phyloP scores from a whole-genome alignment of 2,797 vertebrate species.

The Oreochromis mossambicus region DNA sequence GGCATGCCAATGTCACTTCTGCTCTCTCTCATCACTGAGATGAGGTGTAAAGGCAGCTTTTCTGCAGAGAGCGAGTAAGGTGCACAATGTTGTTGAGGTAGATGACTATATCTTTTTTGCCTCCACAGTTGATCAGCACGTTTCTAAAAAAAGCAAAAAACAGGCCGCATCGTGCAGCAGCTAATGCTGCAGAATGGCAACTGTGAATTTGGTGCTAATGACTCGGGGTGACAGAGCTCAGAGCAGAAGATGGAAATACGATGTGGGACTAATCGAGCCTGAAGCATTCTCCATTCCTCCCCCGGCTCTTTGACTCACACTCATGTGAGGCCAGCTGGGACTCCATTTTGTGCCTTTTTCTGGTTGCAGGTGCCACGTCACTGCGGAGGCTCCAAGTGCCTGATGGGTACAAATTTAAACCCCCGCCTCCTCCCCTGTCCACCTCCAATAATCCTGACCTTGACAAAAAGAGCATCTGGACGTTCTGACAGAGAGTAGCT shows the following conservation, averaged over 20 bases:
- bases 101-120: neutral
- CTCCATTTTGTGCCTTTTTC: constrained; percentile 63
- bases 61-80: neutral
- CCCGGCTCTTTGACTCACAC: constrained; percentile 40
- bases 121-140: neutral
- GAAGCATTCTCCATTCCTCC: constrained; percentile 47
- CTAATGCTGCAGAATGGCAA: constrained; percentile 48
- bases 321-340: constrained; percentile 56
- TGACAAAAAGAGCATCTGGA: constrained; percentile 67
- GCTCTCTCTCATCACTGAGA: neutral
- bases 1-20: constrained; percentile 36
- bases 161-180: neutral
- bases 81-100: neutral
- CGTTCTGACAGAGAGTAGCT: constrained; percentile 24
- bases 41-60: neutral
- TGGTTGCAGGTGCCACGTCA: constrained; percentile 63
- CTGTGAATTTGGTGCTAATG: constrained; percentile 57
- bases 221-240: constrained; percentile 45
- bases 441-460: constrained; percentile 44
- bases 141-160: accelerated
- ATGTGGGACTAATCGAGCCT: constrained; percentile 65
- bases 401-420: constrained; percentile 18
- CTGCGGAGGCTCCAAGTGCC: constrained; percentile 30
- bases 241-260: constrained; percentile 43
- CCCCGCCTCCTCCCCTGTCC: neutral